Conservation (phyloP, 92 coral and sea anemone species). For the Epizoanthus illoricatus region DNA sequence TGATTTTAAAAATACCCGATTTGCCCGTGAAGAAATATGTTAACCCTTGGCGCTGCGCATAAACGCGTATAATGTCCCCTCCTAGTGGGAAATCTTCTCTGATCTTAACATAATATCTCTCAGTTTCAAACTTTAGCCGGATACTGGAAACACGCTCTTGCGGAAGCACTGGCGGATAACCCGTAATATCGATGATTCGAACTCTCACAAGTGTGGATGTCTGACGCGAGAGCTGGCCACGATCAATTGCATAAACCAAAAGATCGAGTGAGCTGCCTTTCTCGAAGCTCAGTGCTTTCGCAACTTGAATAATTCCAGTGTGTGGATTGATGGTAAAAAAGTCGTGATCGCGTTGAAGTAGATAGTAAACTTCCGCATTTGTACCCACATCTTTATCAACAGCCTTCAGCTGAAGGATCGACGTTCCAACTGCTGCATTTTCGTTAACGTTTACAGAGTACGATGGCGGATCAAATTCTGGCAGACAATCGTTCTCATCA, state of each 20-base stretch:
- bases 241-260: constrained; percentile 77
- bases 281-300: constrained; percentile 66
- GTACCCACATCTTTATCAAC: constrained; percentile 71
- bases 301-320: constrained; percentile 86
- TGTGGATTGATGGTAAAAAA: constrained; percentile 82
- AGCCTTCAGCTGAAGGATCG: constrained; percentile 84
- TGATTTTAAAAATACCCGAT: constrained; percentile 71
- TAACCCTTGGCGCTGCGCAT: constrained; percentile 52
- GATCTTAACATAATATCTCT: constrained; percentile 72
- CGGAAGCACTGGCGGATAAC: constrained; percentile 55
- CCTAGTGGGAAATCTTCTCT: constrained; percentile 91
- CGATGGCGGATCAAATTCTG: constrained; percentile 66
- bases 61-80: constrained; percentile 70
- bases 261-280: constrained; percentile 75
- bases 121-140: constrained; percentile 58
- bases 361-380: constrained; percentile 85
- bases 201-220: constrained; percentile 71
- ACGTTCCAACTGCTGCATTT: constrained; percentile 69
- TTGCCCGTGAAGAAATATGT: constrained; percentile 45
- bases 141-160: constrained; percentile 28
- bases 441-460: constrained; percentile 75
- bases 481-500: constrained; percentile 83
- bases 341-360: constrained; percentile 60
- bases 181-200: constrained; percentile 53
- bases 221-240: constrained; percentile 64